Percentiles rank a stretch among this genome's conserved stretches.
phyloP scores from a whole-genome alignment of 2,113 vertebrate genomes.

The Piaya cayana region DNA sequence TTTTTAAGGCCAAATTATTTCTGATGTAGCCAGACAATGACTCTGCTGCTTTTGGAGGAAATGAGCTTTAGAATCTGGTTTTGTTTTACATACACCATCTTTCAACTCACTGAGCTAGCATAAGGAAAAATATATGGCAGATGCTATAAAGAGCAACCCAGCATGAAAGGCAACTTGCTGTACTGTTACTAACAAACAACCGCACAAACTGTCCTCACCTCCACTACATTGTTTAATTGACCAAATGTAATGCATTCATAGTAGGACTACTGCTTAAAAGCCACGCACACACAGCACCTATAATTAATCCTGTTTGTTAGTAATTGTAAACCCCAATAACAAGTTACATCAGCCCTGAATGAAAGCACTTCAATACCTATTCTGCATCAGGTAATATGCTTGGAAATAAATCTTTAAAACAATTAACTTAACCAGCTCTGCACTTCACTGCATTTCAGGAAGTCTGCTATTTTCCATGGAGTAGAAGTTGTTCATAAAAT shows the following conservation, averaged over 20 bases:
- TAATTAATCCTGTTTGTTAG: slow-evolving; percentile 34
- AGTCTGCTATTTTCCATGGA: not conserved
- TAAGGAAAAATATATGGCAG: not conserved
- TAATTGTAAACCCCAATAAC: slow-evolving; percentile 51
- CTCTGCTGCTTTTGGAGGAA: not conserved
- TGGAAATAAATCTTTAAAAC: slow-evolving; percentile 8
- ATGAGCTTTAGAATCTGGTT: not conserved
- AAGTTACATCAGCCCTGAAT: not conserved
- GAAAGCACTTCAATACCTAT: not conserved
- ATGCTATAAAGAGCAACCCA: not conserved
- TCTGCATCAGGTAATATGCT: not conserved
- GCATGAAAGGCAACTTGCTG: not conserved
- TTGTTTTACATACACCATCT: not conserved
- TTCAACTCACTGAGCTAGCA: not conserved
- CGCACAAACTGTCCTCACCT: not conserved
- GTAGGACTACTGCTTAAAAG: slow-evolving; percentile 34
- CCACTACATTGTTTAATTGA: slow-evolving; percentile 19
- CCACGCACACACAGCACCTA: slow-evolving; percentile 1
- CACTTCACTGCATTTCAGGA: not conserved
- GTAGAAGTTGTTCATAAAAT: not conserved
- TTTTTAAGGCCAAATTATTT: not conserved
- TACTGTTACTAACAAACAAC: not conserved
- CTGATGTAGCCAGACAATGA: not conserved
- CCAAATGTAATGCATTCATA: not conserved
- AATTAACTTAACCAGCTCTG: not conserved